Evolutionary conservation across 2,888 invertebrate species (phyloP).

Genomic region (Lycia hirtaria): DNA sequence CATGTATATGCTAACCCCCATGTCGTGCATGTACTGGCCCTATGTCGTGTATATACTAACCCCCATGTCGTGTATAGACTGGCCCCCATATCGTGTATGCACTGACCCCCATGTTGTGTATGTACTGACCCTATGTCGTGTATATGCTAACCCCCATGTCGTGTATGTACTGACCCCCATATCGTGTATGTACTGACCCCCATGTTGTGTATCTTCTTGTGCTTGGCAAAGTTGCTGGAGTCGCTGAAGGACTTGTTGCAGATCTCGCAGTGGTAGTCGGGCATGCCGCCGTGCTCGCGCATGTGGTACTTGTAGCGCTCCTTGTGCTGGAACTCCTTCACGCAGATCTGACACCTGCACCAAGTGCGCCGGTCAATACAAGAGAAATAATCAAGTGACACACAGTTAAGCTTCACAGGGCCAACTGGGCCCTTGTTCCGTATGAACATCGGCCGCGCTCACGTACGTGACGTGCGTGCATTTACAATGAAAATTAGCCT

Average conservation of each 20-base stretch:
- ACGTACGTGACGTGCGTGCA: no score
- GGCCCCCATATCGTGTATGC: neutral
- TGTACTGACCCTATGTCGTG: neutral
- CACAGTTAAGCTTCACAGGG: no score
- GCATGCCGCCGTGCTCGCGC: conserved; percentile 63
- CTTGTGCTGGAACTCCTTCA: neutral
- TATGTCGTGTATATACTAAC: no score
- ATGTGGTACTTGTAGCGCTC: conserved; percentile 65
- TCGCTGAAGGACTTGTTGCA: conserved; percentile 70
- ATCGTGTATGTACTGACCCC: conserved; percentile 1
- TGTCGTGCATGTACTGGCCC: no score
- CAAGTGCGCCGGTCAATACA: no score
- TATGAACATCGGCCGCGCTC: no score
- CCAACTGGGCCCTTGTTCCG: no score
- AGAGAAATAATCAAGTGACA: no score
- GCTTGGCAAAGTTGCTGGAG: conserved; percentile 74
- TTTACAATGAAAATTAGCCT: no score
- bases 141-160: neutral
- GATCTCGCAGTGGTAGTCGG: conserved; percentile 60
- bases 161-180: neutral
- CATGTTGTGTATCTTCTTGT: conserved; percentile 68
- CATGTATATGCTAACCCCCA: no score
- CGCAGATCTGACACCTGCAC: conserved; percentile 59
- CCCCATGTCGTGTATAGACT: conserved; percentile 52
- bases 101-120: neutral